Evolutionary conservation across 2,888 invertebrate species (phyloP).

Genomic region (Clistopyga incitator): DNA sequence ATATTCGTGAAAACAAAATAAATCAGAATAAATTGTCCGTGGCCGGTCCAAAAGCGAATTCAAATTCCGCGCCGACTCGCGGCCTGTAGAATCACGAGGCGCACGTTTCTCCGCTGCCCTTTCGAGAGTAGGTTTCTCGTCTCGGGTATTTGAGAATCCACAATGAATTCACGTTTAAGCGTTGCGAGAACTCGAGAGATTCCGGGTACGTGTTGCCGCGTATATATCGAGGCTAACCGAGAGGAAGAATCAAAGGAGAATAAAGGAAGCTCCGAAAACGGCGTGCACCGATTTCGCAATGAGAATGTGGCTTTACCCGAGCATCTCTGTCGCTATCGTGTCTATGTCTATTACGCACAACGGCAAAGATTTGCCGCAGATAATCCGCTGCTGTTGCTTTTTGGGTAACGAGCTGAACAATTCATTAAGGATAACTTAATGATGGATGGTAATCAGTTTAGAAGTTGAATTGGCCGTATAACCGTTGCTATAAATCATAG

Average conservation of each 20-base stretch:
- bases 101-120: conserved; percentile 14
- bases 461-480: too few species aligned
- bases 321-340: neutral
- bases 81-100: conserved; percentile 31
- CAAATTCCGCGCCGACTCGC: conserved; percentile 48
- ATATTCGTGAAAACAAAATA: conserved; percentile 53
- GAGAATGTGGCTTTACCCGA: conserved; percentile 47
- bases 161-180: conserved; percentile 59
- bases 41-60: conserved; percentile 55
- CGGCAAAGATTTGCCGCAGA: too few species aligned
- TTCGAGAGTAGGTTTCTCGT: conserved; percentile 29
- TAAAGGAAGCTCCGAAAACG: conserved; percentile 64
- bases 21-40: conserved; percentile 41
- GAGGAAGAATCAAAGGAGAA: conserved; percentile 57
- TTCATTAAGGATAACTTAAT: too few species aligned
- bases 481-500: too few species aligned
- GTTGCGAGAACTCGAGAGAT: conserved; percentile 33
- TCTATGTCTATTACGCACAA: too few species aligned
- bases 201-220: conserved; percentile 36
- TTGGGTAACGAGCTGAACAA: too few species aligned
- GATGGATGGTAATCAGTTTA: too few species aligned
- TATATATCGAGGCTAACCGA: conserved; percentile 34
- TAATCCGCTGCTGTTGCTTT: too few species aligned
- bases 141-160: conserved; percentile 24
- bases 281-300: conserved; percentile 75